Base-by-base conservation (phyloP, 2,888 invertebrate species). In the Athalia circularis region DNA sequence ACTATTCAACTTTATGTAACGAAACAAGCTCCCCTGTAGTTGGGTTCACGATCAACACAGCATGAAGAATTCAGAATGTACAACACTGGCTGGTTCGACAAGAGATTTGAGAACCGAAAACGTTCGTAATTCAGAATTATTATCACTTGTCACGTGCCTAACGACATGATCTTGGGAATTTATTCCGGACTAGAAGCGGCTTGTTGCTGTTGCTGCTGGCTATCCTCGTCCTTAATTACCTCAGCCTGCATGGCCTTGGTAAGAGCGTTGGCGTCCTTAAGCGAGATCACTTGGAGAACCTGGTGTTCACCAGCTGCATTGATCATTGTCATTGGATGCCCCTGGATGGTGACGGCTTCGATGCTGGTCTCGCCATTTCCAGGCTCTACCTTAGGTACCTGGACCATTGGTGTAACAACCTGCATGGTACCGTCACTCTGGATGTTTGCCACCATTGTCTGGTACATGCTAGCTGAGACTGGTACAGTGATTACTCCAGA, bases 401-500 rank as follows among this genome's bases (percentile, higher is more conserved):
- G 96, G 85, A 95, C 94, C 91, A 96, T 95, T 85, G 96, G 96
- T 80, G 95, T 94, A 64, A 92, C 91, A 80, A 96, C 94, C 92
- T 96, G 96, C 86, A 96, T 95, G 67, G 94, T 94, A 86, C 95
- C 96, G 90, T 96, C 96, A 85, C 93, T 93, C 90, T 96, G 95
- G 90, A 97, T 96, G 90, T 96, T 96, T 78, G 97, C 96, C 88
- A 98, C 96, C 93, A 98, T 97, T 80, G 97, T 96, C 92, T 98
- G 98, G 92, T 98, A 98, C 95, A 98, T 97, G 81, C 97, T 96
- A 79, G 96, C 96, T 64, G 97, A 96, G 81, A 98, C 97, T 78
- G 98, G 98, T 86, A 98, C 96, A 77, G 98, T 97, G 90, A 98
- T 97, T 92, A 98, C 97, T 80, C 98, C 98, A 86, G 97, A 95